These are phyloP conservation scores for Glomeris maerens DNA, from an alignment of 1,140 invertebrate species.

Conservation along the genomic window DNA sequence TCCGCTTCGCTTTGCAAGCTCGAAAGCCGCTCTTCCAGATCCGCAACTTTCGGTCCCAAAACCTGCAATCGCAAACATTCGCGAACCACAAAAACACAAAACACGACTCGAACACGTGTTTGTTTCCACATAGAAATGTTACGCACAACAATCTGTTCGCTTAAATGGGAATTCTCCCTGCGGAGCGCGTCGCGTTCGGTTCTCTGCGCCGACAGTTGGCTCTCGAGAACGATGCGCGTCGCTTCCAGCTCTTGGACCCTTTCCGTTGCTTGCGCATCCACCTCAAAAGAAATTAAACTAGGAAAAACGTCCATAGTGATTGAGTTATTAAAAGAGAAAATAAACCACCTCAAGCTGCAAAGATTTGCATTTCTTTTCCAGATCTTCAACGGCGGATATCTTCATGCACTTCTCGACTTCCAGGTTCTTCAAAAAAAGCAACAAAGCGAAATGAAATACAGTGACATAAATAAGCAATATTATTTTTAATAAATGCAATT, in stretches of 20 bases:
- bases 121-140: too few species aligned
- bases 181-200: conserved; percentile 1
- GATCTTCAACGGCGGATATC: background rate
- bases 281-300: conserved; percentile 9
- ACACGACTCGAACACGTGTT: too few species aligned
- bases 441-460: background rate
- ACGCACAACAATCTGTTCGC: too few species aligned
- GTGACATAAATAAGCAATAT: background rate
- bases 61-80: too few species aligned
- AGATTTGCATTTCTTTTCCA: background rate
- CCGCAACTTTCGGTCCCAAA: too few species aligned
- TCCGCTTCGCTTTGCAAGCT: too few species aligned
- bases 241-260: conserved; percentile 22
- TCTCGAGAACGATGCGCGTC: background rate
- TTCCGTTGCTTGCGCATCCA: conserved; percentile 17
- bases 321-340: too few species aligned
- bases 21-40: too few species aligned
- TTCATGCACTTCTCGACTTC: background rate
- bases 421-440: background rate
- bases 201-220: background rate
- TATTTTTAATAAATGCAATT: background rate
- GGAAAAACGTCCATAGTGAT: too few species aligned
- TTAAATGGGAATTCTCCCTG: too few species aligned
- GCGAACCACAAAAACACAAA: too few species aligned
- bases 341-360: too few species aligned